Evolutionary conservation across 2,888 invertebrate genomes (phyloP).

Genomic region (Augochlorella aurata): DNA sequence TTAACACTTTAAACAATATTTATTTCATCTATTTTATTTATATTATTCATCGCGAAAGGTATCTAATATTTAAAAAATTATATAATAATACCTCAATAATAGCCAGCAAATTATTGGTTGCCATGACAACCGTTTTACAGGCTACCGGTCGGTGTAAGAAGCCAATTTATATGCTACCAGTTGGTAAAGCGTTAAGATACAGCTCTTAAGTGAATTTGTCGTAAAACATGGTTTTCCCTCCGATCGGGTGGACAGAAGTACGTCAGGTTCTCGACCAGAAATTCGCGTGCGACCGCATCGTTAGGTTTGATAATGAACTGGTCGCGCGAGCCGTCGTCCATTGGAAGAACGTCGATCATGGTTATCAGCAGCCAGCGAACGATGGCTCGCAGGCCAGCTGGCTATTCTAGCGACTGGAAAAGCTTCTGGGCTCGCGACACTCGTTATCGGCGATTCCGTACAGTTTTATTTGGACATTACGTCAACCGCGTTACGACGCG

Average conservation of each 20-base stretch:
- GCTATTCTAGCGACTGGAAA: not conserved
- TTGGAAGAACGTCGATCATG: not conserved
- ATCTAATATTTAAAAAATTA: no score
- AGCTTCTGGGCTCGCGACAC: not conserved
- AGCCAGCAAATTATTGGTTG: no score
- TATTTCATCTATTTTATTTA: no score
- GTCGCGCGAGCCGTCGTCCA: not conserved
- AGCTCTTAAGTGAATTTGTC: not conserved
- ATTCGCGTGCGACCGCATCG: constrained; percentile 34
- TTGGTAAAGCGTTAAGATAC: no score
- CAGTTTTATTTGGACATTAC: constrained; percentile 48
- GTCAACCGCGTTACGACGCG: constrained; percentile 37
- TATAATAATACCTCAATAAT: no score
- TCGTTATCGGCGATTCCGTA: constrained; percentile 20
- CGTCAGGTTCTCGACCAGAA: not conserved
- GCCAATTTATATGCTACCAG: no score
- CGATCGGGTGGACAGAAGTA: not conserved
- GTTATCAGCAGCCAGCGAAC: constrained; percentile 46
- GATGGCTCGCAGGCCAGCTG: not conserved
- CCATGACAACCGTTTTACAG: no score
- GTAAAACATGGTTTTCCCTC: no score
- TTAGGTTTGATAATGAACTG: constrained; percentile 32
- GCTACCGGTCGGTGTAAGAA: no score
- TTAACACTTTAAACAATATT: no score
- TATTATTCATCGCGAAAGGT: no score